Evolutionary conservation across 2,888 invertebrate genomes (phyloP), one percentile per base, ranked within the genome.

Genomic region (Choristoneura rosaceana): DNA sequence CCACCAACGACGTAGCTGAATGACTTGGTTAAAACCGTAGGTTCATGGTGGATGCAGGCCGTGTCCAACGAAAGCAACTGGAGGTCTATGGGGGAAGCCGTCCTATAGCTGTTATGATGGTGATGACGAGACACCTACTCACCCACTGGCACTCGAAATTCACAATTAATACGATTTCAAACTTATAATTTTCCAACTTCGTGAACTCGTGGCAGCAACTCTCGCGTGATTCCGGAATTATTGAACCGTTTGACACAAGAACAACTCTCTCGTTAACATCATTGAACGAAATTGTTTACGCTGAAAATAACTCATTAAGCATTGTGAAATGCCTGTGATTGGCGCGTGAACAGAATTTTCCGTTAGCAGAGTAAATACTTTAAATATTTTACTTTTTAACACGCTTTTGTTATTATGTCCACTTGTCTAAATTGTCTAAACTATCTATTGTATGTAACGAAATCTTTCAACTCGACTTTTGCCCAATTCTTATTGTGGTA

Each of bases 131-230:
- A 25, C 2, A 25, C 4, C 17, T 12, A 43, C n/a, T 25, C 8
- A 47, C 17, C 25, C 33, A 65, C n/a, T 41, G 15, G 34, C 45
- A n/a, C 34, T 43, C 5, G 7, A 50, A 61, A 43, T 61, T 33
- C 33, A 8, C 60, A 71, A 66, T 70, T 43, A 66, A 17, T 60
- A 70, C 50, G 52, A 70, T 34, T 52, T 52, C 43, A 7, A 33
- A 65, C 58, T 70, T 58, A 17, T 65, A 65, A 59, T 65, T 61
- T 59, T 47, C 50, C 47, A 70, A 70, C 43, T 70, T 60, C 14
- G 59, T 17, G 14, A 60, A 70, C 50, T 65, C 25, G 45, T n/a
- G 17, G 38, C 50, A 52, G 47, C 65, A 52, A 45, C 41, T 41
- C 33, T 65, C 15, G 17, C 50, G 60, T 70, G 64, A 70, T 41